Conservation (phyloP, 2,113 vertebrate species). For the Acrocephalus arundinaceus region DNA sequence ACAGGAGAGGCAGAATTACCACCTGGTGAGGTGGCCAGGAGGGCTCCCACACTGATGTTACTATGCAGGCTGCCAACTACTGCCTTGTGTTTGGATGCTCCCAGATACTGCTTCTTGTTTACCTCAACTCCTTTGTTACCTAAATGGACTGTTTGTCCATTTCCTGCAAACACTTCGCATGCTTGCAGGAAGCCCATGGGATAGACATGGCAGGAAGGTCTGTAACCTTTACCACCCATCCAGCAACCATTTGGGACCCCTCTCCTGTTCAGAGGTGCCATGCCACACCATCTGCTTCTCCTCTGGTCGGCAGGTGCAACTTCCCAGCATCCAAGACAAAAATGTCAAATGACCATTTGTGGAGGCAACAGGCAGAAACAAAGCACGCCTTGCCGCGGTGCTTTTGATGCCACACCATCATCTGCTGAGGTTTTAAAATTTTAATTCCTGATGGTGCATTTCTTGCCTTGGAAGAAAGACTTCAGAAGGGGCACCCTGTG, state of each 20-base stretch:
- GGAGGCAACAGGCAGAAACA: neutral
- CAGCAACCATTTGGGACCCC: rapidly evolving
- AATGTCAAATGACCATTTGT: neutral
- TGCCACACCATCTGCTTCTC: neutral
- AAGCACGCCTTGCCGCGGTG: neutral
- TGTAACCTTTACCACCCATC: rapidly evolving
- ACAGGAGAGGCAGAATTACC: neutral
- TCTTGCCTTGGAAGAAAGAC: neutral
- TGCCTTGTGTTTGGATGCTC: neutral
- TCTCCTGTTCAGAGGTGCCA: rapidly evolving
- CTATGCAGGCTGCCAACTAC: rapidly evolving
- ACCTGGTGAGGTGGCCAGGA: neutral
- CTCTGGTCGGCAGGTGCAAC: rapidly evolving
- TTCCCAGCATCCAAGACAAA: neutral
- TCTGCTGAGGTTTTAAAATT: neutral
- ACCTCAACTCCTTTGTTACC: neutral
- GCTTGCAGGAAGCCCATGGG: neutral
- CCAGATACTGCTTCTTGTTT: neutral
- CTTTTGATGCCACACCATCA: neutral
- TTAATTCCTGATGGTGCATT: neutral
- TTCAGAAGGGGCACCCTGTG: neutral
- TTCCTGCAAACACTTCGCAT: neutral
- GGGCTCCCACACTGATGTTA: neutral
- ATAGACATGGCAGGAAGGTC: neutral
- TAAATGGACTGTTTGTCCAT: rapidly evolving